Conservation (phyloP, 1,140 invertebrate genomes). For the Plodia interpunctella region DNA sequence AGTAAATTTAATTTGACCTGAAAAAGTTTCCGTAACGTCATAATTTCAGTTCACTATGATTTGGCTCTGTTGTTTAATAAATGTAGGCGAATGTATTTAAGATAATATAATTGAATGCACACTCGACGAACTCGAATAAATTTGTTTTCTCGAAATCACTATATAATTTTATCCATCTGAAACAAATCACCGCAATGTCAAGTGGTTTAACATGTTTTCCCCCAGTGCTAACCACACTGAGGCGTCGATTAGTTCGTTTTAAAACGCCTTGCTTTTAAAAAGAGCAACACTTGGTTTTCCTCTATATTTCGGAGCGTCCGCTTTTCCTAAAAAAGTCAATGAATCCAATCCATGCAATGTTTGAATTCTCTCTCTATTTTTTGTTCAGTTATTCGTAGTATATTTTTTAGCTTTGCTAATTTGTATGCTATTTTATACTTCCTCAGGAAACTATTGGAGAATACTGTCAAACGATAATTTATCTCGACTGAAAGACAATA, state of each 20-base stretch:
- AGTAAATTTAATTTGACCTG: too few relatives aligned
- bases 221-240: constrained; percentile 1
- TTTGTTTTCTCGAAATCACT: too few relatives aligned
- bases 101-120: too few relatives aligned
- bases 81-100: too few relatives aligned
- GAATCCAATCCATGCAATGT: background rate
- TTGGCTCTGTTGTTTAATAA: too few relatives aligned
- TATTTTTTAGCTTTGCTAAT: too few relatives aligned
- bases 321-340: background rate
- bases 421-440: background rate
- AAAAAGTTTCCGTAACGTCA: too few relatives aligned
- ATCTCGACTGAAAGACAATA: too few relatives aligned
- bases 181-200: background rate
- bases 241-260: background rate
- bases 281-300: background rate
- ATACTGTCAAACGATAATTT: too few relatives aligned
- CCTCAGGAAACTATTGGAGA: background rate
- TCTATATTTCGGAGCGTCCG: background rate
- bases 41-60: too few relatives aligned
- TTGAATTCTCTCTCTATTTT: background rate
- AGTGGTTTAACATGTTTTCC: constrained; percentile 6
- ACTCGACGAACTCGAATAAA: background rate
- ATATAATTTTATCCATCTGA: background rate
- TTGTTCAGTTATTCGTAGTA: too few relatives aligned
- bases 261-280: background rate